Percentiles rank a stretch among this genome's conserved stretches.
Evolutionary conservation across 2,888 invertebrate species (phyloP).

Genomic region (Eretmocerus hayati): DNA sequence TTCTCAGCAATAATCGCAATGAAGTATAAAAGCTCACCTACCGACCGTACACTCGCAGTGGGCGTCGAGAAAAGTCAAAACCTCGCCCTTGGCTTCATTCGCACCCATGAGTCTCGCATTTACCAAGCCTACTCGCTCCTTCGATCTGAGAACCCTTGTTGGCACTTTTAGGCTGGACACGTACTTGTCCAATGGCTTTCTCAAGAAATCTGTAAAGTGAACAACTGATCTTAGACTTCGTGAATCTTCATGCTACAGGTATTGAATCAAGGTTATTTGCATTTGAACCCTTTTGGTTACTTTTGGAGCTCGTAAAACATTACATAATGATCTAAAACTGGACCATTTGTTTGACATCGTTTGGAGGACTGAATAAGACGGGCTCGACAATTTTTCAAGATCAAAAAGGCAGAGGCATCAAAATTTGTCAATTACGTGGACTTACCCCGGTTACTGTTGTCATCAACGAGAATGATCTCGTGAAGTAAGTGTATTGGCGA

Average conservation of each 20-base stretch:
- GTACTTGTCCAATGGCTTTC: conserved; percentile 59
- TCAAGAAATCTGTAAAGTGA: conserved; percentile 52
- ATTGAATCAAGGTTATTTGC: no score
- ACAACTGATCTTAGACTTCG: no score
- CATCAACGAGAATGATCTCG: conserved; percentile 85
- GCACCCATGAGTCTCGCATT: conserved; percentile 77
- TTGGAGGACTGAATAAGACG: no score
- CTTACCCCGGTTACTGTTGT: conserved; percentile 76
- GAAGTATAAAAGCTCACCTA: conserved; percentile 46
- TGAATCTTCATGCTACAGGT: no score
- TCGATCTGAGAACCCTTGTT: conserved; percentile 60
- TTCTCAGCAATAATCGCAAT: no score
- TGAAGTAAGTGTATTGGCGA: conserved; percentile 71
- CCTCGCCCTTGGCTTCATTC: conserved; percentile 62
- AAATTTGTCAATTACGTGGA: no score
- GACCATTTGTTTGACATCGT: no score
- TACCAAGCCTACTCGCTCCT: conserved; percentile 68
- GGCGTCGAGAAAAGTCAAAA: conserved; percentile 85
- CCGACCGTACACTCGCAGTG: conserved; percentile 86
- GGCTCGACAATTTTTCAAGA: no score
- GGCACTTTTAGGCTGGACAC: conserved; percentile 56
- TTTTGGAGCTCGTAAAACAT: no score
- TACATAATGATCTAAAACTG: no score
- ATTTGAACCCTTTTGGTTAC: no score
- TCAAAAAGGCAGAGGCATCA: no score